Percentiles rank a stretch among this genome's conserved stretches.
phyloP scores from a whole-genome alignment of 1,140 invertebrate genomes.

The Pollicipes pollicipes region DNA sequence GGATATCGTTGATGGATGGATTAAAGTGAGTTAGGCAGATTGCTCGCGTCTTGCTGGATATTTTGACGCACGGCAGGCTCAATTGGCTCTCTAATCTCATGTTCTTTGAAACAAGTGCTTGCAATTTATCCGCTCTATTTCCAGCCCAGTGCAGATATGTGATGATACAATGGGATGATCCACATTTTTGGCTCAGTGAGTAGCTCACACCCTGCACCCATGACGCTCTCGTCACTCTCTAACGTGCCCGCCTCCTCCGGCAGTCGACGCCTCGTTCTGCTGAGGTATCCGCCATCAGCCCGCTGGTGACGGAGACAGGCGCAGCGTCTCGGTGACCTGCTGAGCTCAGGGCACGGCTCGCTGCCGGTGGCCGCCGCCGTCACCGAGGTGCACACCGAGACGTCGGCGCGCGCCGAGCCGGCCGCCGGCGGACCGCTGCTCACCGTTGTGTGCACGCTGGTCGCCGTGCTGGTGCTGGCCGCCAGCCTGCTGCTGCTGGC shows the following conservation, averaged over 20 bases:
- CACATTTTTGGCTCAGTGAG: too few relatives aligned
- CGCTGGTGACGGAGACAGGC: conserved; percentile 14
- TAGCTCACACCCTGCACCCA: too few relatives aligned
- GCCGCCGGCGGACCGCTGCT: conserved; percentile 26
- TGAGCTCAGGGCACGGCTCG: conserved; percentile 33
- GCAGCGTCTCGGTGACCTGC: conserved; percentile 17
- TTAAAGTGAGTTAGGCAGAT: too few relatives aligned
- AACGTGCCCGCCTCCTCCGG: conserved; percentile 5
- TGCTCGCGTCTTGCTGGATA: too few relatives aligned
- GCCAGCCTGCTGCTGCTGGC: conserved; percentile 35
- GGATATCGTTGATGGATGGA: too few relatives aligned
- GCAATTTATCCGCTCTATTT: too few relatives aligned
- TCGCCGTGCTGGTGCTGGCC: conserved; percentile 41
- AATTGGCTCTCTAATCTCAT: too few relatives aligned
- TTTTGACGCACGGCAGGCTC: too few relatives aligned
- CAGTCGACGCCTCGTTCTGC: conserved; percentile 8
- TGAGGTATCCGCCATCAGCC: conserved; percentile 15
- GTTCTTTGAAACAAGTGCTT: too few relatives aligned
- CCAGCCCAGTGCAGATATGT: too few relatives aligned
- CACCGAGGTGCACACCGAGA: conserved; percentile 28
- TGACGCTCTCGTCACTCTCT: too few relatives aligned
- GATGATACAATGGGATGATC: too few relatives aligned
- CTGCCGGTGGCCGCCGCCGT: conserved; percentile 43
- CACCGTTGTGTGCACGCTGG: conserved; percentile 43
- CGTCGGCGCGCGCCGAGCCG: conserved; percentile 27